Evolutionary conservation across 2,797 vertebrate species (phyloP).

Genomic region (Leptatherina wallacei): DNA sequence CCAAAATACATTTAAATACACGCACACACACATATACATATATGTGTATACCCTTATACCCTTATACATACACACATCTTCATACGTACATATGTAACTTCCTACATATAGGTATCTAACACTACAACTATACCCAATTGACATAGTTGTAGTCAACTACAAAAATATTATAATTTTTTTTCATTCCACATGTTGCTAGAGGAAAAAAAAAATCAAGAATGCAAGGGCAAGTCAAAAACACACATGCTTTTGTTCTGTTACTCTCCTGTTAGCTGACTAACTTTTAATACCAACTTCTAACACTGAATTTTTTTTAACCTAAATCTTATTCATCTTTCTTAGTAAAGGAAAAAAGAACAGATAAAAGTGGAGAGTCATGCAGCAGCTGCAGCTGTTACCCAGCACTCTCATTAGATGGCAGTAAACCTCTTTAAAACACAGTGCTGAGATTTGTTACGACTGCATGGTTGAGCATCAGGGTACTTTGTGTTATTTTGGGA

Average conservation of each 20-base stretch:
- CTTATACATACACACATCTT: too few relatives aligned
- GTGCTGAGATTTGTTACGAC: neutral
- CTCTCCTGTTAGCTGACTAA: neutral
- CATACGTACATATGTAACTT: too few relatives aligned
- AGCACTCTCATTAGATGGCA: constrained; percentile 54
- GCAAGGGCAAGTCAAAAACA: constrained; percentile 1
- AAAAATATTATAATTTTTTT: too few relatives aligned
- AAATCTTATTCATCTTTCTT: neutral
- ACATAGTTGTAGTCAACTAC: too few relatives aligned
- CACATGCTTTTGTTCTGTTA: constrained; percentile 1
- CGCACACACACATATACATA: too few relatives aligned
- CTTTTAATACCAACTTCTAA: neutral
- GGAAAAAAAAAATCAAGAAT: constrained; percentile 6
- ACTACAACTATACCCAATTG: too few relatives aligned
- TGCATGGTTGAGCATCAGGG: neutral
- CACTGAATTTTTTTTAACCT: neutral
- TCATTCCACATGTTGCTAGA: constrained; percentile 4
- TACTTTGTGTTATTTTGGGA: neutral
- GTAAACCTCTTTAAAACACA: constrained; percentile 25
- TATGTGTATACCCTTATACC: too few relatives aligned
- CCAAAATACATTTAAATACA: too few relatives aligned
- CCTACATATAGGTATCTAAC: too few relatives aligned
- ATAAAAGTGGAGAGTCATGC: constrained; percentile 1
- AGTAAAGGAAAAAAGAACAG: neutral
- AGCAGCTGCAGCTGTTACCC: constrained; percentile 31